Percentiles rank a stretch among this genome's conserved stretches.
phyloP scores from a whole-genome alignment of 1,140 invertebrate genomes.

The Chlorops oryzae region DNA sequence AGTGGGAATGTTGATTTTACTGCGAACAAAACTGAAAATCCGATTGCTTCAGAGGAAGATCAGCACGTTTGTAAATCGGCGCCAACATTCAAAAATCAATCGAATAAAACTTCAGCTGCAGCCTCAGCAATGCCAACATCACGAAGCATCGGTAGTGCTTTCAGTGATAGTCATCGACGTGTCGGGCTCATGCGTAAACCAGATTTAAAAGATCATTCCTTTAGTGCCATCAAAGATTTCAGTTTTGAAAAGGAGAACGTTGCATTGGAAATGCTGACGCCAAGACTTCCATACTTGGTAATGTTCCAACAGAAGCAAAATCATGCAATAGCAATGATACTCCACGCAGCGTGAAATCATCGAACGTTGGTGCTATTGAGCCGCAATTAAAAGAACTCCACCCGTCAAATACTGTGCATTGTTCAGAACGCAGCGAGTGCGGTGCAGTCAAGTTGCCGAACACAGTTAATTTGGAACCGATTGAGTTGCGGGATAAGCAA shows the following conservation, averaged over 20 bases:
- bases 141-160: background rate
- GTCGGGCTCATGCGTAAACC: conserved; percentile 16
- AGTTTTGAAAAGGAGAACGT: conserved; percentile 16
- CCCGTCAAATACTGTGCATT: too few species aligned
- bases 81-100: background rate
- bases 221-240: conserved; percentile 7
- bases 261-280: conserved; percentile 8
- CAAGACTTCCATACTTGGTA: too few species aligned
- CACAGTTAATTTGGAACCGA: too few species aligned
- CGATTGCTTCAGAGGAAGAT: background rate
- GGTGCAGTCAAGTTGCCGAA: too few species aligned
- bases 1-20: background rate
- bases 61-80: background rate
- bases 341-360: too few species aligned
- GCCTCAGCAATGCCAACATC: background rate
- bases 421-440: too few species aligned
- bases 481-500: too few species aligned
- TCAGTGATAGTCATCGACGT: conserved; percentile 10
- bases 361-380: too few species aligned
- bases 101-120: background rate
- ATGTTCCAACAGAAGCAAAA: too few species aligned
- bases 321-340: too few species aligned
- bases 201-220: conserved; percentile 12
- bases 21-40: background rate
- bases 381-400: too few species aligned